Evolutionary conservation across 2,113 vertebrate genomes (phyloP), one percentile per base, ranked within the genome.

Genomic region (Gobiocypris rarus): DNA sequence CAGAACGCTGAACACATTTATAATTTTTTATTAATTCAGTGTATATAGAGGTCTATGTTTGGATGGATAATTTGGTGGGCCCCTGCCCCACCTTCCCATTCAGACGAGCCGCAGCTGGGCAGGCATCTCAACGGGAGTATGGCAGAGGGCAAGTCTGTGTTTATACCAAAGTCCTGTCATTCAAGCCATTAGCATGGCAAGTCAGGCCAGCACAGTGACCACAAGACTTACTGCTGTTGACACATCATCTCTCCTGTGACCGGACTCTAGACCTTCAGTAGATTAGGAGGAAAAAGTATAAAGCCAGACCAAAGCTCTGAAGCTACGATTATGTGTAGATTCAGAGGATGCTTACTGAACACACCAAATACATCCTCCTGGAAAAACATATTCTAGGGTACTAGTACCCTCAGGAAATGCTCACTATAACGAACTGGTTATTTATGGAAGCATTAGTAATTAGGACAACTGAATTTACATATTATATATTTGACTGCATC

Each of bases 141-240:
- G 59, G n/a, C 17, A 80, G 24, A 80, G 41, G 38, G 15, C 26
- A 80, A 26, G 7, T 48, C 31, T 71, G 45, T 38, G 78, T 56
- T 45, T 58, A 83, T 48, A 31, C 41, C 75, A 45, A 84, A 84
- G 41, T 79, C 65, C 41, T 79, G 24, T 84, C 17, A 45, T 58
- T 70, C 24, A 38, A 73, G 45, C 52, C 8, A 22, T 67, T 50
- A 80, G 77, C 77, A 50, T 67, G 17, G 59, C 31, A 50, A 48
- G 26, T 11, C 59, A 31, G 59, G 8, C 43, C 77, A 67, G 41
- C 8, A 79, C 59, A 80, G 59, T 50, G 59, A 80, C 77, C 77
- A 80, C 43, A 67, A 50, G 43, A 31, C 43, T 65, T 45, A 50
- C 41, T 80, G 41, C 24, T 67, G 76, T 63, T 63, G 58, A 65